Evolutionary conservation across 2,113 vertebrate genomes (phyloP).

Genomic region (Crotalus viridis): DNA sequence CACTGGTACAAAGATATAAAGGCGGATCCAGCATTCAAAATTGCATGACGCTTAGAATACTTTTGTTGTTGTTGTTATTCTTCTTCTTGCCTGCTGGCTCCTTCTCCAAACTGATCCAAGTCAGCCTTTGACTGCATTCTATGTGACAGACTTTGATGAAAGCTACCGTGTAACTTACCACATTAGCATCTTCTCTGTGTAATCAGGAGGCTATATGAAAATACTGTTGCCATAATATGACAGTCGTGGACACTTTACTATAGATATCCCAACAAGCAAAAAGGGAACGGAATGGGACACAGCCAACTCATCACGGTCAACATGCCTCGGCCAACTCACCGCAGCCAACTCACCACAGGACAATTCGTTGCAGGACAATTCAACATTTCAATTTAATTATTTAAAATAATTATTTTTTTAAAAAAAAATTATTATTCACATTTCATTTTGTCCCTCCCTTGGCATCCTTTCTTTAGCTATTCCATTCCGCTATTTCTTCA

Average conservation of each 20-base stretch:
- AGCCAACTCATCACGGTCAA: too few relatives aligned
- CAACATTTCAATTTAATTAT: background rate
- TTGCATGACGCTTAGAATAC: background rate
- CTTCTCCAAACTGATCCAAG: background rate
- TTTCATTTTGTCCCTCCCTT: background rate
- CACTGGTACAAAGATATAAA: background rate
- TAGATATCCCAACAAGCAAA: background rate
- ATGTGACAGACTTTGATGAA: background rate
- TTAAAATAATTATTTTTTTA: background rate
- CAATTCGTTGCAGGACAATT: background rate
- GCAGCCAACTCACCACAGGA: too few relatives aligned
- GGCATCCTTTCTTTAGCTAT: background rate
- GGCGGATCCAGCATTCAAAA: background rate
- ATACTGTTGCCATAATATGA: background rate
- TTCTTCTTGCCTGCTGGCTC: background rate
- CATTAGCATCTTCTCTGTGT: background rate
- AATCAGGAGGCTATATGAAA: background rate
- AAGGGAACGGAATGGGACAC: background rate
- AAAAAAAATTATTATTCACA: too few relatives aligned
- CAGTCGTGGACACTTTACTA: background rate
- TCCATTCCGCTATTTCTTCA: background rate
- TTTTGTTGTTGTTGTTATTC: background rate
- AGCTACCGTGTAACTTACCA: background rate
- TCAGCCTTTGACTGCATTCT: background rate
- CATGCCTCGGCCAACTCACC: too few relatives aligned